A percentile compares a stretch with the other conserved stretches of the same genome.
Conservation (phyloP, 2,888 invertebrate genomes). For the Euproctis similis region DNA sequence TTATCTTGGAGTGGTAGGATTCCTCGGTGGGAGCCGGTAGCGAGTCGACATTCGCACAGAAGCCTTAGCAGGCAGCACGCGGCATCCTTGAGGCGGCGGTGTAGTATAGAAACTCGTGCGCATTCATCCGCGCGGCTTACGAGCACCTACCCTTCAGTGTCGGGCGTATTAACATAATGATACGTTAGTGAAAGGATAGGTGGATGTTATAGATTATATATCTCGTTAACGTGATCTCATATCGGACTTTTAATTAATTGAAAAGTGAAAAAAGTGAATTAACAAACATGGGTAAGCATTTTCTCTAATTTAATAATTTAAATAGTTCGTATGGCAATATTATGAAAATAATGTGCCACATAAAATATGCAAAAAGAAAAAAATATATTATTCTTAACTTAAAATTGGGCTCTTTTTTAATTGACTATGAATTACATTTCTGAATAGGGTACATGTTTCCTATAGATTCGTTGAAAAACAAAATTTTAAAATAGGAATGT, state of each 20-base stretch:
- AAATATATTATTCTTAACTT: no score
- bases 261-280: slow-evolving; percentile 54
- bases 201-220: slow-evolving; percentile 37
- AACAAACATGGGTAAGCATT: slow-evolving; percentile 59
- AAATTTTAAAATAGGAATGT: no score
- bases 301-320: no score
- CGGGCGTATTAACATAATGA: slow-evolving; percentile 58
- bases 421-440: no score
- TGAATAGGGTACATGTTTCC: no score
- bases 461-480: no score
- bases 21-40: slow-evolving; percentile 51
- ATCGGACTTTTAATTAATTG: slow-evolving; percentile 35
- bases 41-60: slow-evolving; percentile 64
- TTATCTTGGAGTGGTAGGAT: slow-evolving; percentile 66
- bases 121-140: slow-evolving; percentile 29
- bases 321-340: no score
- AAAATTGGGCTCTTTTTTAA: no score
- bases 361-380: no score
- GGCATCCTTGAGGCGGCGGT: slow-evolving; percentile 59
- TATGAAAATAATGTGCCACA: no score
- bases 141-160: slow-evolving; percentile 41
- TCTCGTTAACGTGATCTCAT: slow-evolving; percentile 58
- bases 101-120: slow-evolving; percentile 40
- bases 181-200: slow-evolving; percentile 51
- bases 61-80: slow-evolving; percentile 67